Conservation (phyloP, 2,113 vertebrate genomes). For the Pagrus major region DNA sequence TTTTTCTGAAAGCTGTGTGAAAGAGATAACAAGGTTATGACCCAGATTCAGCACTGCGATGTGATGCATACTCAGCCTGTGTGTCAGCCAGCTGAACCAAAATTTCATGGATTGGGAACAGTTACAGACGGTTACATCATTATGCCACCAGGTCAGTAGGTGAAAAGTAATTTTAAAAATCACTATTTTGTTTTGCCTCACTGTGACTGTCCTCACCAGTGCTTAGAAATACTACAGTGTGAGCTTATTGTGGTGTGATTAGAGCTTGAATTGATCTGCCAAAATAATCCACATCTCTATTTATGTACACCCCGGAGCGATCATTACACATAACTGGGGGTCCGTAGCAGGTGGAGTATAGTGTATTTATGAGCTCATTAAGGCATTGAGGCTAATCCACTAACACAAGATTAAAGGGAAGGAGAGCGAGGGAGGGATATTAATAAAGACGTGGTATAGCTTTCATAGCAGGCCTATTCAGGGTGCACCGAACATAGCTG, state of each 20-base stretch:
- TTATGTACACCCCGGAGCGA: slow-evolving; percentile 43
- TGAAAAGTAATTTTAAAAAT: slow-evolving; percentile 2
- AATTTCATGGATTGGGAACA: slow-evolving; percentile 18
- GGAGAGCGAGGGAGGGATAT: slow-evolving; percentile 42
- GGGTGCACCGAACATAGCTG: slow-evolving; percentile 18
- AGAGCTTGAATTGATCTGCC: slow-evolving; percentile 35
- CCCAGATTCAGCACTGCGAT: slow-evolving; percentile 49
- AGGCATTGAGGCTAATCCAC: slow-evolving; percentile 50
- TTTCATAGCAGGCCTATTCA: slow-evolving; percentile 25
- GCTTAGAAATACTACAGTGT: slow-evolving; percentile 30
- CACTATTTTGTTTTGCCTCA: background rate
- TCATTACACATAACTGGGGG: slow-evolving; percentile 36
- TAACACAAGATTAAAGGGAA: slow-evolving; percentile 35
- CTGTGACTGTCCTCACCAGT: background rate
- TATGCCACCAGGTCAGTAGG: slow-evolving; percentile 30
- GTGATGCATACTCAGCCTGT: slow-evolving; percentile 12
- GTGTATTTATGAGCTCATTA: slow-evolving; percentile 62
- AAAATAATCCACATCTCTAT: slow-evolving; percentile 57
- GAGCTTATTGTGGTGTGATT: slow-evolving; percentile 12
- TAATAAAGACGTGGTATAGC: slow-evolving; percentile 47
- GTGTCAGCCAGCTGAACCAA: slow-evolving; percentile 34
- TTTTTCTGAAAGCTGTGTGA: slow-evolving; percentile 16
- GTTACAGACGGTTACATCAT: slow-evolving; percentile 42
- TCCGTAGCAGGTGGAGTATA: slow-evolving; percentile 47
- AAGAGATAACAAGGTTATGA: slow-evolving; percentile 59